phyloP scores from a whole-genome alignment of 2,888 invertebrate species.

The Ellobium chinense region DNA sequence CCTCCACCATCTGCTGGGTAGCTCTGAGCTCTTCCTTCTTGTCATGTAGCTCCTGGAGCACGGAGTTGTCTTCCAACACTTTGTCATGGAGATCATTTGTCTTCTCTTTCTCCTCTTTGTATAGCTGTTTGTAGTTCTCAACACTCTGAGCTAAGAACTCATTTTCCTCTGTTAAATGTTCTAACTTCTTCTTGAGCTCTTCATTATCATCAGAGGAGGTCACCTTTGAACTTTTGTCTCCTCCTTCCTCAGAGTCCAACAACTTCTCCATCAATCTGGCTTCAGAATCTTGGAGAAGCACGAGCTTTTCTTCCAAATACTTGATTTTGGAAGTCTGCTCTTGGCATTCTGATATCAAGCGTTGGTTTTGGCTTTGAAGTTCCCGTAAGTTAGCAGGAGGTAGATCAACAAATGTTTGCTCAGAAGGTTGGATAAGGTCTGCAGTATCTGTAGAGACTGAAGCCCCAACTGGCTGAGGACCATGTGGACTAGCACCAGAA shows the following conservation, averaged over 20 bases:
- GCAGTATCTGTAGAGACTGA: slow-evolving; percentile 20
- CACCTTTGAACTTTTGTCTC: not conserved
- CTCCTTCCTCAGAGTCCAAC: slow-evolving; percentile 64
- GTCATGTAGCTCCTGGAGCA: slow-evolving; percentile 56
- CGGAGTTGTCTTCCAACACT: slow-evolving; percentile 49
- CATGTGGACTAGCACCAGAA: not conserved
- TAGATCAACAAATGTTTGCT: slow-evolving; percentile 1
- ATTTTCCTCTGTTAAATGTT: slow-evolving; percentile 45
- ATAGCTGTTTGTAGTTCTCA: slow-evolving; percentile 42
- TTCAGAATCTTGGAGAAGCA: slow-evolving; percentile 69
- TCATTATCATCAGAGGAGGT: not conserved
- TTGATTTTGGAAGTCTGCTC: slow-evolving; percentile 53
- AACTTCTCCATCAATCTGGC: slow-evolving; percentile 72
- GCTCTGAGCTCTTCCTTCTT: slow-evolving; percentile 58
- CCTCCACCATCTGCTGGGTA: slow-evolving; percentile 62
- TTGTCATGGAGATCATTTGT: slow-evolving; percentile 53
- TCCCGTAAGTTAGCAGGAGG: not conserved
- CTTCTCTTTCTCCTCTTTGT: slow-evolving; percentile 44
- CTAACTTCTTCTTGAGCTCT: slow-evolving; percentile 45
- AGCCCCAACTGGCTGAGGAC: not conserved
- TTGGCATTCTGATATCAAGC: not conserved
- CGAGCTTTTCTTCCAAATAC: slow-evolving; percentile 67
- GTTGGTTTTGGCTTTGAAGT: slow-evolving; percentile 20
- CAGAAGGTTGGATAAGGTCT: slow-evolving; percentile 12
- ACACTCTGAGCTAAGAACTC: slow-evolving; percentile 47